Evolutionary conservation across 2,113 vertebrate genomes (phyloP).

Genomic region (Myiopsitta monachus): DNA sequence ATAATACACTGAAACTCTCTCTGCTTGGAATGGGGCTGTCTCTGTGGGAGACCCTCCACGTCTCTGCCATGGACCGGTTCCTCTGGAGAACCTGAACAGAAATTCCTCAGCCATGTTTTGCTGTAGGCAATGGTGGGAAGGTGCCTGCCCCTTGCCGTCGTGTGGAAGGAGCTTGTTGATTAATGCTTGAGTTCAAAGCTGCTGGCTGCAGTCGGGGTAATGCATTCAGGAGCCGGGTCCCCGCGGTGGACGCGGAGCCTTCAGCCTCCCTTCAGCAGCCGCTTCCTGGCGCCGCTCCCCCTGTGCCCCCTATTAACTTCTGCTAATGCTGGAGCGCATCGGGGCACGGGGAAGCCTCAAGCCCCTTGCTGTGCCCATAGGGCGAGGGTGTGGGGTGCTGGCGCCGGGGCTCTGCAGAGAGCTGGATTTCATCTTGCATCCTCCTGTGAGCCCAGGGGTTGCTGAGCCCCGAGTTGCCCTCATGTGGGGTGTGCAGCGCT

Average conservation of each 20-base stretch:
- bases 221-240: background rate
- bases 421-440: background rate
- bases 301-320: fast-evolving
- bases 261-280: background rate
- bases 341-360: background rate
- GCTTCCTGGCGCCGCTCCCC: fast-evolving
- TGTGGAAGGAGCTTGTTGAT: background rate
- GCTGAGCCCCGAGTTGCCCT: background rate
- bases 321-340: background rate
- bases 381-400: background rate
- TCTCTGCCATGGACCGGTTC: background rate
- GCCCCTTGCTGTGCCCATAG: background rate
- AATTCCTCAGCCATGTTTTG: background rate
- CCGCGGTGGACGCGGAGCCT: background rate
- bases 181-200: background rate
- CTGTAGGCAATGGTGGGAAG: background rate
- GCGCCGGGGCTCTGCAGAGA: background rate
- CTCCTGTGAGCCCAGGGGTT: background rate
- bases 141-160: background rate
- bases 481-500: background rate
- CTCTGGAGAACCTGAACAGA: background rate
- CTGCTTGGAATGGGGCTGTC: fast-evolving
- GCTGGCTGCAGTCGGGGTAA: background rate
- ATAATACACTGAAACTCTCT: background rate
- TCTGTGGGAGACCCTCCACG: background rate